Percentiles rank a stretch among this genome's conserved stretches.
These are phyloP conservation scores for Sclerurus mexicanus DNA, from an alignment of 2,113 vertebrate genomes.

Conservation along the genomic window DNA sequence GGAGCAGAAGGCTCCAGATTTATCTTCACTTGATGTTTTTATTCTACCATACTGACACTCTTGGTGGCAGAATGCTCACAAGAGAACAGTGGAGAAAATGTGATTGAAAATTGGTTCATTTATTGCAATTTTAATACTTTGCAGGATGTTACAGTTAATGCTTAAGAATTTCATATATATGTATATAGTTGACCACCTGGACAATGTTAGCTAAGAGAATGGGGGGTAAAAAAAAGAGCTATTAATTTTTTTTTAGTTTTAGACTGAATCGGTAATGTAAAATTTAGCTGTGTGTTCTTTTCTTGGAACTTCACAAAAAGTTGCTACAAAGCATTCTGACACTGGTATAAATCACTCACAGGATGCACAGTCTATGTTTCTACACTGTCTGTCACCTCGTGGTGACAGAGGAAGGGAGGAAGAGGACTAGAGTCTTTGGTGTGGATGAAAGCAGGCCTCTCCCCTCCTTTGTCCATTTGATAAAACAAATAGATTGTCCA, in stretches of 20 bases:
- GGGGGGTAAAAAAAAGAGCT: background rate
- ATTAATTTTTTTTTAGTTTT: background rate
- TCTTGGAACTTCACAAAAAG: background rate
- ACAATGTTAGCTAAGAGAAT: background rate
- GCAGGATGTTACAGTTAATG: background rate
- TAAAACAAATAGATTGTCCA: background rate
- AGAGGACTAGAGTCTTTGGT: background rate
- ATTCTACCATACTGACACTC: background rate
- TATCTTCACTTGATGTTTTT: background rate
- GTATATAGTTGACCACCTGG: background rate
- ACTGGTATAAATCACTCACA: background rate
- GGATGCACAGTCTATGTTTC: background rate
- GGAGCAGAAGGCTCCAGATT: background rate
- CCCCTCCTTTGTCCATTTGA: background rate
- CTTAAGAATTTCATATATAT: background rate
- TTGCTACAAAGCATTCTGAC: background rate
- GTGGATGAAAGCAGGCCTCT: background rate
- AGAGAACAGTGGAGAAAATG: background rate
- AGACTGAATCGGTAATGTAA: background rate
- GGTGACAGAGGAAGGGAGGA: background rate
- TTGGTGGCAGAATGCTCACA: background rate
- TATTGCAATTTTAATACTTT: background rate
- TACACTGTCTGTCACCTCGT: background rate
- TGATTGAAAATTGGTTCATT: background rate
- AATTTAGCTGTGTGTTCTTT: background rate